Percentiles rank a stretch among this genome's conserved stretches.
Evolutionary conservation across 2,113 vertebrate genomes (phyloP).

Genomic region (Uropsilus gracilis): DNA sequence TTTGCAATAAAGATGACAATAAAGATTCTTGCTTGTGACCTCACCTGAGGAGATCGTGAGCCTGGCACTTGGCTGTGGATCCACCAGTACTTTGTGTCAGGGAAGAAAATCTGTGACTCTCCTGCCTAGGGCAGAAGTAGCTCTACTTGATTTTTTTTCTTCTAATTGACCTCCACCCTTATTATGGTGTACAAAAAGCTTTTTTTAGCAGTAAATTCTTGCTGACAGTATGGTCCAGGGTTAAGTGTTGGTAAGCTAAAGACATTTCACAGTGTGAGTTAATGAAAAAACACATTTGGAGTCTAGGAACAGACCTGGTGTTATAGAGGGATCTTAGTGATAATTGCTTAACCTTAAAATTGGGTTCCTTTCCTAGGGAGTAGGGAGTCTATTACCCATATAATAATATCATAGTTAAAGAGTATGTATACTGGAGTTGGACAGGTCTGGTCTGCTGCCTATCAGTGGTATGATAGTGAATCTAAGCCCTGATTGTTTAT

Average conservation of each 20-base stretch:
- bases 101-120: conserved; percentile 65
- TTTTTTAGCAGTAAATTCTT: background rate
- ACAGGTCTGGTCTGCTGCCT: background rate
- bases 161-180: background rate
- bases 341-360: background rate
- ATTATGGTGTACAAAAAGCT: background rate
- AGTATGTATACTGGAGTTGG: background rate
- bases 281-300: background rate
- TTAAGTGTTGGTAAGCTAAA: background rate
- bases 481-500: background rate
- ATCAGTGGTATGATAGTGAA: background rate
- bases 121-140: background rate
- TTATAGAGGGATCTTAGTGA: background rate
- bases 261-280: background rate
- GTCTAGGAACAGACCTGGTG: background rate
- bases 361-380: background rate
- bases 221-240: conserved; percentile 9
- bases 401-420: background rate
- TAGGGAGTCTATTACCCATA: background rate
- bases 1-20: background rate
- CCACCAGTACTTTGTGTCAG: conserved; percentile 7
- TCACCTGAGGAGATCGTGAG: conserved; percentile 37
- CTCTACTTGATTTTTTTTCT: background rate
- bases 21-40: conserved; percentile 33
- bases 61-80: background rate